Percentiles rank a stretch among this genome's conserved stretches.
Evolutionary conservation across 2,113 vertebrate genomes (phyloP).

Genomic region (Sylvietta virens): DNA sequence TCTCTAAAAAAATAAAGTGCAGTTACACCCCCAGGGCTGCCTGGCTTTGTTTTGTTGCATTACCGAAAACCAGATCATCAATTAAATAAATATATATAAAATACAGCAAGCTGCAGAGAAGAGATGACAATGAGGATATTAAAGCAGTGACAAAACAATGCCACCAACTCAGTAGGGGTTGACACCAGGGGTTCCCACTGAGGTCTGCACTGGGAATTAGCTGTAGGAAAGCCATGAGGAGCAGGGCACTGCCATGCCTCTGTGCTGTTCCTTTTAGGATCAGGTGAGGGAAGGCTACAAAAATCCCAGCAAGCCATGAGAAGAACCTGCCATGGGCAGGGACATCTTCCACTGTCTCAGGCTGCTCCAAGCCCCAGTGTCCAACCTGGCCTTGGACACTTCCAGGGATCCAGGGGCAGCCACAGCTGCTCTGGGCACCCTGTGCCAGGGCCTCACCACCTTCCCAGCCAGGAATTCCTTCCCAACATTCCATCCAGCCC

Average conservation of each 20-base stretch:
- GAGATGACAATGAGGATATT: background rate
- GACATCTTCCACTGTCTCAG: accelerated
- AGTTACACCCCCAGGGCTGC: background rate
- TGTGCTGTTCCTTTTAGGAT: background rate
- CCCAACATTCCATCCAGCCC: too few species aligned
- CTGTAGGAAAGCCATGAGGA: background rate
- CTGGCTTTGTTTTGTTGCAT: background rate
- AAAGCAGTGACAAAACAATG: accelerated
- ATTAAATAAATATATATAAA: background rate
- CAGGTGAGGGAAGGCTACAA: background rate
- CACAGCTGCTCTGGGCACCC: background rate
- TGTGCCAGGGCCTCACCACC: accelerated
- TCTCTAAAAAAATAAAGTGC: background rate
- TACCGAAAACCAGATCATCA: background rate
- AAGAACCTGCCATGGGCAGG: background rate
- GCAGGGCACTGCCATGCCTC: background rate
- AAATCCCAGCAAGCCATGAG: background rate
- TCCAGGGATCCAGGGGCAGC: background rate
- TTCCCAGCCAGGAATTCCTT: accelerated
- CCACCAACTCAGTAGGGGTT: background rate
- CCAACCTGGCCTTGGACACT: background rate
- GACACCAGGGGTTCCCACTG: background rate
- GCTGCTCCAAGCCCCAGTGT: accelerated
- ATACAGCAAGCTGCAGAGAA: background rate
- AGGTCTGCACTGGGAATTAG: background rate